Conservation (phyloP, 2,888 invertebrate genomes). For the Prosapia bicincta region DNA sequence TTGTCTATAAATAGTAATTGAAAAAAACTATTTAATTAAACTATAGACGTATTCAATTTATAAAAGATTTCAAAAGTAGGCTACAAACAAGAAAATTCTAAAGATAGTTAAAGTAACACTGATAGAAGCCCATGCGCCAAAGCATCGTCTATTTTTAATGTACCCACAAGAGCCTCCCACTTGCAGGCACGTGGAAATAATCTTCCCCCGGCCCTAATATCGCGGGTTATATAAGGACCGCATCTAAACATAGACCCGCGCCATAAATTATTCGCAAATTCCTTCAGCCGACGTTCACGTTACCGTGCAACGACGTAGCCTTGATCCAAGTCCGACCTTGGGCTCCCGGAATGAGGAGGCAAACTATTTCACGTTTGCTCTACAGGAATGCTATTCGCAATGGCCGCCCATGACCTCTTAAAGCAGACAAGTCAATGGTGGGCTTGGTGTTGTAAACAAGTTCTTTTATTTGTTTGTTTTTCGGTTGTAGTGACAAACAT, state of each 20-base stretch:
- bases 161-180: too few relatives aligned
- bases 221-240: neutral
- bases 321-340: neutral
- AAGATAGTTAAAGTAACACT: too few relatives aligned
- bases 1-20: too few relatives aligned
- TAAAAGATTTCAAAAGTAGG: too few relatives aligned
- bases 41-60: too few relatives aligned
- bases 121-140: too few relatives aligned
- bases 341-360: neutral
- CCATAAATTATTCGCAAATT: neutral
- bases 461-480: neutral
- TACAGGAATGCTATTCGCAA: neutral
- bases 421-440: neutral
- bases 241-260: neutral
- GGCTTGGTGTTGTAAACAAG: neutral
- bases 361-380: neutral
- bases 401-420: neutral
- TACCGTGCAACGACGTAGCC: neutral
- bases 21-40: too few relatives aligned
- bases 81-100: too few relatives aligned
- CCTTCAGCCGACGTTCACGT: neutral
- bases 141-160: neutral
- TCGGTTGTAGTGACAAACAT: neutral
- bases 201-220: neutral
- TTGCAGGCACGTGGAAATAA: neutral